Conservation (phyloP, 2,797 vertebrate species). For the Cirrhinus mrigala region DNA sequence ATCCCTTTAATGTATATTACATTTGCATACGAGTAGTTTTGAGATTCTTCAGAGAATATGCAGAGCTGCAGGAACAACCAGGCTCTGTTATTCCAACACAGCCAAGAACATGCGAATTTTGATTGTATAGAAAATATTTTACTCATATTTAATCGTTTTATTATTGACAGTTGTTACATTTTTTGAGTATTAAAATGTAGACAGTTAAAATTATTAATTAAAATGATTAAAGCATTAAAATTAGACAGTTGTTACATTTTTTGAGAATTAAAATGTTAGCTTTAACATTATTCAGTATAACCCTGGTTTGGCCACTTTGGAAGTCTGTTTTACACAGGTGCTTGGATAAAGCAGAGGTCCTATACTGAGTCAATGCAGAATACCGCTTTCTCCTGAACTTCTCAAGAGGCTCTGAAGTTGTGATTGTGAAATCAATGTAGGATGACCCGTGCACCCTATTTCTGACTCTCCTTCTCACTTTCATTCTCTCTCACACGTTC, state of each 20-base stretch:
- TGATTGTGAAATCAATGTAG: constrained; percentile 65
- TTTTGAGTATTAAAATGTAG: too few relatives aligned
- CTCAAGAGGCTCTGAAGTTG: constrained; percentile 30
- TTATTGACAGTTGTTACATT: not conserved
- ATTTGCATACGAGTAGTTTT: not conserved
- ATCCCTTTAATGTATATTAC: not conserved
- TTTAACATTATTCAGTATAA: not conserved
- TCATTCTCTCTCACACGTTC: constrained; percentile 15
- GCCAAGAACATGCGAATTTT: not conserved
- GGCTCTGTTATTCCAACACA: too few relatives aligned
- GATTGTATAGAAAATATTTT: not conserved
- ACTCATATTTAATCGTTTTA: not conserved
- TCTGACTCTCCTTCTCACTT: constrained; percentile 44
- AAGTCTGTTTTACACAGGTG: constrained; percentile 19
- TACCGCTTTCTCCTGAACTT: constrained; percentile 8
- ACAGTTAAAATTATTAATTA: too few relatives aligned
- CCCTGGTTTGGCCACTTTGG: not conserved
- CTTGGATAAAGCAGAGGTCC: not conserved
- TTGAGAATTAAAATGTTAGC: not conserved
- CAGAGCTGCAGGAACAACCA: not conserved
- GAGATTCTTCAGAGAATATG: not conserved
- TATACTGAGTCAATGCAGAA: not conserved
- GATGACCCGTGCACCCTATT: constrained; percentile 38
- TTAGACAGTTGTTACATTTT: not conserved
- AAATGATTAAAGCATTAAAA: too few relatives aligned